Conservation (phyloP, 2,113 vertebrate genomes). For the Tiliqua scincoides region DNA sequence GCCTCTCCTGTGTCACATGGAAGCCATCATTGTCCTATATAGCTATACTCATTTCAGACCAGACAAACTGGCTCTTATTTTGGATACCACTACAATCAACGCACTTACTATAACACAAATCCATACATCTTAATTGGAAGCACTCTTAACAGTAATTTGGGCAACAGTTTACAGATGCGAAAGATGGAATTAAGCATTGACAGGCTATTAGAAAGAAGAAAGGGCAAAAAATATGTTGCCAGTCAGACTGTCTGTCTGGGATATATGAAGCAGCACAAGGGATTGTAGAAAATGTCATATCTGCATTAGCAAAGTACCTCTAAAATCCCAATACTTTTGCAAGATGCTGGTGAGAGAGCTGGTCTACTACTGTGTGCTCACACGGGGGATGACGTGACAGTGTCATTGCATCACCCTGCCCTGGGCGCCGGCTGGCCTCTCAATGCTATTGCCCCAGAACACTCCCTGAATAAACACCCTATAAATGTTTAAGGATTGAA, state of each 20-base stretch:
- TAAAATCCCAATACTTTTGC: too few species aligned
- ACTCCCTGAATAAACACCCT: neutral
- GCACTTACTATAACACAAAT: slow-evolving; percentile 44
- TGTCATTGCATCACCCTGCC: too few species aligned
- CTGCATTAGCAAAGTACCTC: neutral
- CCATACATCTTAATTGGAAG: slow-evolving; percentile 55
- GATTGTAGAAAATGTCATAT: slow-evolving; percentile 31
- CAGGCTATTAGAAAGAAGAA: neutral
- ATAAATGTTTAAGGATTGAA: neutral
- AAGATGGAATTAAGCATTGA: slow-evolving; percentile 4
- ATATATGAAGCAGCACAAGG: slow-evolving; percentile 7
- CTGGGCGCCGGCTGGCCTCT: too few species aligned
- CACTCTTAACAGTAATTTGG: slow-evolving; percentile 48
- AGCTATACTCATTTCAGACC: slow-evolving; percentile 65
- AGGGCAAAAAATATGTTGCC: slow-evolving; percentile 39
- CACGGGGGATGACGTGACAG: too few species aligned
- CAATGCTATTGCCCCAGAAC: too few species aligned
- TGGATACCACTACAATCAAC: slow-evolving; percentile 54
- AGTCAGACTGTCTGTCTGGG: neutral
- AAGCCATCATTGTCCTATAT: slow-evolving; percentile 67
- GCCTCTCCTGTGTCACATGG: slow-evolving; percentile 69
- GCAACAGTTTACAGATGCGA: slow-evolving; percentile 12
- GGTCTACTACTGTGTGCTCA: too few species aligned
- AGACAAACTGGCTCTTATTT: slow-evolving; percentile 72
- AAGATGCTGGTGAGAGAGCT: too few species aligned